Percentiles rank a stretch among this genome's conserved stretches.
Conservation (phyloP, 2,113 vertebrate genomes). For the Stigmatopora argus region DNA sequence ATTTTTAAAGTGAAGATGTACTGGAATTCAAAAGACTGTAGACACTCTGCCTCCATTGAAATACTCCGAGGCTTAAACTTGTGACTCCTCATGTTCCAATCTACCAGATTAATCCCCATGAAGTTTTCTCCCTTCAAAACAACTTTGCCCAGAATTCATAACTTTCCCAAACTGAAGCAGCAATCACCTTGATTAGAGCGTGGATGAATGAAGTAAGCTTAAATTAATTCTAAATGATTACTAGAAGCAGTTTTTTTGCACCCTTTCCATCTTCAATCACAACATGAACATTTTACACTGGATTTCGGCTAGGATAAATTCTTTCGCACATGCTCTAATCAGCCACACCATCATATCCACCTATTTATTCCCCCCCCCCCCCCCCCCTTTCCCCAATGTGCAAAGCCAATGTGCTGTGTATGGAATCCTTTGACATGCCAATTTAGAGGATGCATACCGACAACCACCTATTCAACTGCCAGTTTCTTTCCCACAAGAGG, state of each 20-base stretch:
- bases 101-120: constrained; percentile 38
- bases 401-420: constrained; percentile 34
- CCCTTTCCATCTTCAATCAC: constrained; percentile 21
- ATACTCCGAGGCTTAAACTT: constrained; percentile 30
- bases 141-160: constrained; percentile 38
- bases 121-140: constrained; percentile 36
- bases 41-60: constrained; percentile 7
- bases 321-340: constrained; percentile 31
- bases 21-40: constrained; percentile 24
- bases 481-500: constrained; percentile 54
- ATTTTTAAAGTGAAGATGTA: constrained; percentile 34
- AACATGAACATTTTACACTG: constrained; percentile 10
- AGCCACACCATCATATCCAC: constrained; percentile 32
- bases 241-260: constrained; percentile 34
- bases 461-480: constrained; percentile 51
- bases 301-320: constrained; percentile 5
- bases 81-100: constrained; percentile 30
- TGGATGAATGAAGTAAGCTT: constrained; percentile 28
- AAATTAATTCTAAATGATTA: constrained; percentile 12
- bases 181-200: constrained; percentile 32
- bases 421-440: constrained; percentile 42
- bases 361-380: constrained; percentile 9
- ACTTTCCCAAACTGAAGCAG: constrained; percentile 28
- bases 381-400: constrained; percentile 9
- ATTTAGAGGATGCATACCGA: constrained; percentile 56